Conservation (phyloP, 2,888 invertebrate species). For the Eupeodes latifasciatus region DNA sequence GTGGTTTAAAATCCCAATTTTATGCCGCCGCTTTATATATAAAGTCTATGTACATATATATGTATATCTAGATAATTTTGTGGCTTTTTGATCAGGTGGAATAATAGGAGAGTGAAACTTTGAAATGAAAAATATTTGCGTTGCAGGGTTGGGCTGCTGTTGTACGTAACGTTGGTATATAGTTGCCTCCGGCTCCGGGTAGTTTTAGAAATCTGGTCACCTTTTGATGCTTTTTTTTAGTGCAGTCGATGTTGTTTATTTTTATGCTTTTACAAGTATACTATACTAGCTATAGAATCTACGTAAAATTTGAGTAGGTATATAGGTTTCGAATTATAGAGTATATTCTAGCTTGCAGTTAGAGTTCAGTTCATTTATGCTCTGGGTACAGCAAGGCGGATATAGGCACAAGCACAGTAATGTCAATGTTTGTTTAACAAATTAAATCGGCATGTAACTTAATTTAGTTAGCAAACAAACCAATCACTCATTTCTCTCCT, state of each 20-base stretch:
- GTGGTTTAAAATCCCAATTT: slow-evolving; percentile 54
- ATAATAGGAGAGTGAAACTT: slow-evolving; percentile 66
- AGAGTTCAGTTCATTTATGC: slow-evolving; percentile 30
- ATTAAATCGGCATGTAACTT: slow-evolving; percentile 77
- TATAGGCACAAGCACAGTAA: slow-evolving; percentile 13
- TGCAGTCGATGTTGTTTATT: slow-evolving; percentile 61
- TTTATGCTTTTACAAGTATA: slow-evolving; percentile 37
- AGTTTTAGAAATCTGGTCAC: slow-evolving; percentile 71
- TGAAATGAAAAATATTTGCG: slow-evolving; percentile 72
- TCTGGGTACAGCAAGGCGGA: slow-evolving; percentile 28
- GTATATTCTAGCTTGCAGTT: neutral
- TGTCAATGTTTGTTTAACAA: slow-evolving; percentile 76
- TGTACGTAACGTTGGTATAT: neutral
- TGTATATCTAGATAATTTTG: slow-evolving; percentile 71
- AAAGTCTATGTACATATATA: no score
- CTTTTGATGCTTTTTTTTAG: slow-evolving; percentile 46
- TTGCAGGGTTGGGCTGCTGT: slow-evolving; percentile 45
- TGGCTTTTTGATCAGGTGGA: slow-evolving; percentile 74
- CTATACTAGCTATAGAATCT: neutral
- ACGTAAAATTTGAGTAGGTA: neutral
- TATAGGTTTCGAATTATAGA: neutral
- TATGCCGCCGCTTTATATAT: slow-evolving; percentile 36
- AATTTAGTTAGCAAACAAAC: slow-evolving; percentile 71
- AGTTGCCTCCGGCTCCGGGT: slow-evolving; percentile 51
- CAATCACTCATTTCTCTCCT: slow-evolving; percentile 29